These are phyloP conservation scores for Phymorhynchus buccinoides DNA, from an alignment of 1,140 invertebrate genomes.

Conservation along the genomic window DNA sequence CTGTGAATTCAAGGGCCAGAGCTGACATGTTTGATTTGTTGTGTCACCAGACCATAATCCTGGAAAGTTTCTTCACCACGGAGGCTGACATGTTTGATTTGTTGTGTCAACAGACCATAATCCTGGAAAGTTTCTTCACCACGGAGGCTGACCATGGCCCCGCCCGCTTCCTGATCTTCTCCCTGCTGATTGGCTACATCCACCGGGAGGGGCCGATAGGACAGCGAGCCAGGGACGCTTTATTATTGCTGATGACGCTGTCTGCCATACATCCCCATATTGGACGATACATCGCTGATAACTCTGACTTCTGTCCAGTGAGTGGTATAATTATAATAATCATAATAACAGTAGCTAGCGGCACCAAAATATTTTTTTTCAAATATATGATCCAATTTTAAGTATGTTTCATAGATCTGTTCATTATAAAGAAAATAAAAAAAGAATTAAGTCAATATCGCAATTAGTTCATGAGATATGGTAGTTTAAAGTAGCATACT, in stretches of 20 bases:
- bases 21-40: too few relatives aligned
- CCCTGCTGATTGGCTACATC: slow-evolving; percentile 90
- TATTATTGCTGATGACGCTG: slow-evolving; percentile 93
- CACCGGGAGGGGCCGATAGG: slow-evolving; percentile 92
- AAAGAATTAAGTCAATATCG: too few relatives aligned
- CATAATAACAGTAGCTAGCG: too few relatives aligned
- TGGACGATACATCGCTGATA: slow-evolving; percentile 87
- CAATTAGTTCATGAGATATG: too few relatives aligned
- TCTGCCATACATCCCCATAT: slow-evolving; percentile 89
- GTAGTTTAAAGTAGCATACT: too few relatives aligned
- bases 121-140: slow-evolving; percentile 90
- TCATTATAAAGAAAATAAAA: too few relatives aligned
- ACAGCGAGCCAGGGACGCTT: slow-evolving; percentile 92
- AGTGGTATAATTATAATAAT: slow-evolving; percentile 53
- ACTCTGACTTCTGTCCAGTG: slow-evolving; percentile 90
- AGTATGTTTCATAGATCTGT: too few relatives aligned
- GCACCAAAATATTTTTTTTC: too few relatives aligned
- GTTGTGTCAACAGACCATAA: slow-evolving; percentile 63
- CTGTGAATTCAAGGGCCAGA: too few relatives aligned
- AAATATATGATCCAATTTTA: too few relatives aligned
- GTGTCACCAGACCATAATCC: slow-evolving; percentile 67
- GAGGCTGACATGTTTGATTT: too few relatives aligned
- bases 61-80: slow-evolving; percentile 91
- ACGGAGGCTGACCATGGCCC: slow-evolving; percentile 77
- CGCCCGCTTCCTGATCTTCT: slow-evolving; percentile 89